Conservation (phyloP, 2,113 vertebrate species). For the Prinia subflava region DNA sequence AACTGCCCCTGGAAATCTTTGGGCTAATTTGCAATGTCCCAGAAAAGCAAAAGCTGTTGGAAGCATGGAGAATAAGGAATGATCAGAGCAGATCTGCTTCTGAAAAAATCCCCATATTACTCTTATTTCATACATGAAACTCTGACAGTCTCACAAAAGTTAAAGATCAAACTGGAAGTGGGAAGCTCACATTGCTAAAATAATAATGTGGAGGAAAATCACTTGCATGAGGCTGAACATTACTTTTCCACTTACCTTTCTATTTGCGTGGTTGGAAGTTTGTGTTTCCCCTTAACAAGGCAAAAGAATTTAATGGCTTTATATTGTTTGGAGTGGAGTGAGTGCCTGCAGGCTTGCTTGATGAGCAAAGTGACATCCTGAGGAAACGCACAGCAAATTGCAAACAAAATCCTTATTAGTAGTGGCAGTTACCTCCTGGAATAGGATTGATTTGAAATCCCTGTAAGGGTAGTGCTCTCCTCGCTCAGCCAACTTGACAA, state of each 20-base stretch:
- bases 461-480: slow-evolving; percentile 39
- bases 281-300: slow-evolving; percentile 33
- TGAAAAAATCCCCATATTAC: not conserved
- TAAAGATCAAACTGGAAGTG: not conserved
- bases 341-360: slow-evolving; percentile 60
- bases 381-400: slow-evolving; percentile 64
- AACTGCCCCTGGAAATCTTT: not conserved
- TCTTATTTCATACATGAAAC: not conserved
- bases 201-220: not conserved
- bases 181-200: not conserved
- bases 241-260: not conserved
- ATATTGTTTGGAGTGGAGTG: slow-evolving; percentile 49
- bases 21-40: not conserved
- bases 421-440: slow-evolving; percentile 64
- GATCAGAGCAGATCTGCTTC: not conserved
- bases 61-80: not conserved
- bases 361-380: slow-evolving; percentile 66
- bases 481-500: slow-evolving; percentile 32
- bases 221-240: not conserved
- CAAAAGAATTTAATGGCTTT: slow-evolving; percentile 53
- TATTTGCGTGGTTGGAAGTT: slow-evolving; percentile 1
- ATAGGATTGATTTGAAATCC: slow-evolving; percentile 61
- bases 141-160: not conserved
- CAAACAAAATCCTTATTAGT: slow-evolving; percentile 63
- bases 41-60: not conserved